A percentile compares a stretch with the other conserved stretches of the same genome.
Conservation (phyloP, 2,113 vertebrate genomes). For the Craseonycteris thonglongyai region DNA sequence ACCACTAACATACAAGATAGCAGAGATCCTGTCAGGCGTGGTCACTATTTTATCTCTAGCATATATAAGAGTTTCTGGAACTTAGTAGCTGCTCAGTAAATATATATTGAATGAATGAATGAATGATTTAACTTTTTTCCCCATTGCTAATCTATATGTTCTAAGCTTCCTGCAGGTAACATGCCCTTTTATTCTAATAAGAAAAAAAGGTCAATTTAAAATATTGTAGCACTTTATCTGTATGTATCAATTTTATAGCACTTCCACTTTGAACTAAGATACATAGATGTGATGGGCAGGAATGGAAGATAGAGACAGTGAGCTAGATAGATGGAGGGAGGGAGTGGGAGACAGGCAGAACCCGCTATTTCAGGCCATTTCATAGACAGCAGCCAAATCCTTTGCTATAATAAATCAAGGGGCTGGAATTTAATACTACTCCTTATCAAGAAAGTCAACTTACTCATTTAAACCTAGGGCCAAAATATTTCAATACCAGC, state of each 20-base stretch:
- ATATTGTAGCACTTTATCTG: not conserved
- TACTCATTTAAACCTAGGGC: slow-evolving; percentile 45
- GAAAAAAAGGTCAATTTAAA: not conserved
- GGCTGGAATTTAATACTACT: not conserved
- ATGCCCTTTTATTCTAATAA: not conserved
- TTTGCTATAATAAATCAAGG: slow-evolving; percentile 6
- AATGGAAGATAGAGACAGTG: not conserved
- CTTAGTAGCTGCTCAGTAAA: not conserved
- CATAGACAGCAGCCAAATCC: not conserved
- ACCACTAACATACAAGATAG: not conserved
- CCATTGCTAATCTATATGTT: not conserved
- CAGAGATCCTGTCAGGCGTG: not conserved
- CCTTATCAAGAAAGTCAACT: slow-evolving; percentile 43
- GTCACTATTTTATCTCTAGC: not conserved
- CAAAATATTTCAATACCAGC: slow-evolving; percentile 45
- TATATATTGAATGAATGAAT: not conserved
- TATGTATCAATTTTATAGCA: not conserved
- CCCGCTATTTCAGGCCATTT: not conserved
- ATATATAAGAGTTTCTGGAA: not conserved
- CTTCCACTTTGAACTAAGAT: not conserved
- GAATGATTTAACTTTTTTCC: not conserved
- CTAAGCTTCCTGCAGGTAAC: not conserved
- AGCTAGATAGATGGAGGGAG: not conserved
- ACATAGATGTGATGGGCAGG: too few species aligned
- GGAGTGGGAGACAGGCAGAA: not conserved